Evolutionary conservation across 2,797 vertebrate species (phyloP).

Genomic region (Tenualosa ilisha): DNA sequence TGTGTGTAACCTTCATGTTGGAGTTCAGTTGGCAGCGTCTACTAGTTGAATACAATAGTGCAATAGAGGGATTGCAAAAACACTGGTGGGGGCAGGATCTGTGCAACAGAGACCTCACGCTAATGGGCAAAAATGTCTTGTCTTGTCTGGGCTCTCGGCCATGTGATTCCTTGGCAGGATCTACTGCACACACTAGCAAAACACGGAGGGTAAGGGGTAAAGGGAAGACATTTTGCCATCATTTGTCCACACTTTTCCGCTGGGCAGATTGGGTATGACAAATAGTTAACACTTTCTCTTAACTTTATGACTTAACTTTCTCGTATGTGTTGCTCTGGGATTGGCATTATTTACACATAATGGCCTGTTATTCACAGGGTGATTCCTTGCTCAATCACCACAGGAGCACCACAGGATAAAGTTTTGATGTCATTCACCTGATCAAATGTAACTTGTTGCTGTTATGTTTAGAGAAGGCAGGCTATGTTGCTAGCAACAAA

Average conservation of each 20-base stretch:
- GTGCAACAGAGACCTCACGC: neutral
- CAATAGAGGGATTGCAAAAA: neutral
- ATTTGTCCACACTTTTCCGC: neutral
- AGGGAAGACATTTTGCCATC: slow-evolving; percentile 3
- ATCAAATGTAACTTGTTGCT: neutral
- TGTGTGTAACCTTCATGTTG: neutral
- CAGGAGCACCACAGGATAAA: neutral
- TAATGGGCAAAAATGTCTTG: slow-evolving; percentile 13
- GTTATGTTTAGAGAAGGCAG: neutral
- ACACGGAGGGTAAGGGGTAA: neutral
- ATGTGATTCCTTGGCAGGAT: slow-evolving; percentile 20
- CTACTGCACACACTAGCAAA: neutral
- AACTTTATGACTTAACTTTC: neutral
- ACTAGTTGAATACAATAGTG: neutral
- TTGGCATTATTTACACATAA: neutral
- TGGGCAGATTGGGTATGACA: neutral
- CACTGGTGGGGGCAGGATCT: slow-evolving; percentile 6
- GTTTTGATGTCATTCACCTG: neutral
- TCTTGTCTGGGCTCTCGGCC: neutral
- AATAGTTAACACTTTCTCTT: too few relatives aligned
- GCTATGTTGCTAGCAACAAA: neutral
- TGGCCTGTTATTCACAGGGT: neutral
- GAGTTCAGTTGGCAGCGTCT: neutral
- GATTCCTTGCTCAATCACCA: neutral
- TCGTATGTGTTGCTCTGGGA: neutral